Conservation (phyloP, 2,888 invertebrate genomes). For the Selenia dentaria region DNA sequence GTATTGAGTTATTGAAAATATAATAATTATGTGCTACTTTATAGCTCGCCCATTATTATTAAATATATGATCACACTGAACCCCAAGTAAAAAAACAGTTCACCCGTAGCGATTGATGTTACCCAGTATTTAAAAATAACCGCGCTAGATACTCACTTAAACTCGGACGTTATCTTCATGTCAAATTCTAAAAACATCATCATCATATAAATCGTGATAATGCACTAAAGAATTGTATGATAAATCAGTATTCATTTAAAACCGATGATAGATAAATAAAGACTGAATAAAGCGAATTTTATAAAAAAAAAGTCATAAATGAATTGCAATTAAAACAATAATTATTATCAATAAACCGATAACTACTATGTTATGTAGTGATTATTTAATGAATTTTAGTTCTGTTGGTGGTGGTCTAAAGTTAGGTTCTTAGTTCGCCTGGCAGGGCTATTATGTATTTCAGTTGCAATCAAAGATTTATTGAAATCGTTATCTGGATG, state of each 20-base stretch:
- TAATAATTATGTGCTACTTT: no score
- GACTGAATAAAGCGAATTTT: conserved; percentile 81
- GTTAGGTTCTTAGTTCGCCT: no score
- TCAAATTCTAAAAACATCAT: not conserved
- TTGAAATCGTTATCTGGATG: no score
- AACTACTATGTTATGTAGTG: conserved; percentile 5
- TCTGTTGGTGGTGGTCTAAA: not conserved
- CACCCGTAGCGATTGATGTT: not conserved
- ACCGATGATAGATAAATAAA: conserved; percentile 42
- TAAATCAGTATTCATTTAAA: conserved; percentile 19
- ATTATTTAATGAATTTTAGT: not conserved
- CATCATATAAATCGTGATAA: conserved; percentile 6
- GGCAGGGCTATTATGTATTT: no score
- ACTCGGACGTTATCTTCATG: not conserved
- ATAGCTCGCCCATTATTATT: no score
- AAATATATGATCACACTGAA: no score
- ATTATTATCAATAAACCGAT: conserved; percentile 27
- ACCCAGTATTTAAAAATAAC: not conserved
- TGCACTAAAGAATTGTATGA: conserved; percentile 16
- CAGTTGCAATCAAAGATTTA: no score
- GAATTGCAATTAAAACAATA: conserved; percentile 45
- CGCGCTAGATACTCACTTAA: not conserved
- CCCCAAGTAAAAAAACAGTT: not conserved
- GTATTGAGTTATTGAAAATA: no score
- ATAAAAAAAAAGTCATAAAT: conserved; percentile 48